Evolutionary conservation across 2,113 vertebrate species (phyloP), one percentile per base, ranked within the genome.

Genomic region (Phoxinus phoxinus): DNA sequence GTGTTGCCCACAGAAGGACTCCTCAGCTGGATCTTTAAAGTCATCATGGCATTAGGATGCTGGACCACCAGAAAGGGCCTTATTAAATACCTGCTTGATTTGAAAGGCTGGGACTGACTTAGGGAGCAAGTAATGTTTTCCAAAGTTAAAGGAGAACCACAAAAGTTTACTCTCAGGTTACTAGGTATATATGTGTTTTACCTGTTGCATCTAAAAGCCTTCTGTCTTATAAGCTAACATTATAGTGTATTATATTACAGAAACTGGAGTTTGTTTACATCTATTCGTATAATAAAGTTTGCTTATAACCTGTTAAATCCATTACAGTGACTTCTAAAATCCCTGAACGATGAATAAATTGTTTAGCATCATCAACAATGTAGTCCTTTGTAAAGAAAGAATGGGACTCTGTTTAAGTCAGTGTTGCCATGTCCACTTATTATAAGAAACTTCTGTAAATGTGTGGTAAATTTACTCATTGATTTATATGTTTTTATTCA

Each of bases 61-160:
- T 94, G 91, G 92, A 88, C 88, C 9, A 93, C 92, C 13, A 90
- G 89, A 21, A 81, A 2, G 69, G 94, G 92, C 27, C 92, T 95
- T 1, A 23, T 69, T 17, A 90, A 51, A 59, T 94, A 93, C 85
- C 88, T 93, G 44, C 87, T 90, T 87, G 93, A 95, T 72, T 85
- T 94, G 25, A 88, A 87, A 12, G 37, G 32, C 12, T 90, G 87
- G 87, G 74, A 93, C 84, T 78, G 63, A 87, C 51, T n/a, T 48
- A 59, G 32, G 53, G 30, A 25, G 7, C 30, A 61, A 61, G 59
- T 12, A 61, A 41, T 86, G 90, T 3, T 72, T 84, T 17, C 76
- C 72, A 67, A 63, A 63, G n/a, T 27, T 19, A 46, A 46, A n/a
- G 4, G 53, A 37, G 21, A 13, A 59, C 76, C 53, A 59, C 53